These are phyloP conservation scores for Anisognathus igniventris DNA, from an alignment of 2,797 vertebrate genomes.

Conservation along the genomic window DNA sequence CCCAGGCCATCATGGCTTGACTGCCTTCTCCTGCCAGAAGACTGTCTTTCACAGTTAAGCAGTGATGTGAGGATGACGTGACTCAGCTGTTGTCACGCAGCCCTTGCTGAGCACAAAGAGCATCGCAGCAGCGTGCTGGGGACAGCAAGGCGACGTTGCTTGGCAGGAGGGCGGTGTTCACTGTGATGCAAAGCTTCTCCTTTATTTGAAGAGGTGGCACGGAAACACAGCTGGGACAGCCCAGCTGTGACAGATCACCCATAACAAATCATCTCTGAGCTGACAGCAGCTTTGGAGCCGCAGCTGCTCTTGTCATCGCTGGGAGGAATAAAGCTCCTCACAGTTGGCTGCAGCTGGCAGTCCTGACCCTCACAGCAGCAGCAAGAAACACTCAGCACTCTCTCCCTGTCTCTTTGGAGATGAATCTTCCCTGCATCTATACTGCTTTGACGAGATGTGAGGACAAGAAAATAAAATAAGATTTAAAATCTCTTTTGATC, in stretches of 20 bases:
- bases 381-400: background rate
- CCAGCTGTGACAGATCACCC: background rate
- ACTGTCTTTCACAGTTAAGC: background rate
- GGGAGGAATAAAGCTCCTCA: background rate
- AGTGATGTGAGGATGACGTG: background rate
- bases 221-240: background rate
- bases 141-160: background rate
- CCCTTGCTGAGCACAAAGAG: background rate
- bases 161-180: accelerated
- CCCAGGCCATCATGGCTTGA: background rate
- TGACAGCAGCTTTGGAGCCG: background rate
- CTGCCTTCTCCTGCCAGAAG: background rate
- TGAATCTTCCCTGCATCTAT: background rate
- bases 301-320: background rate
- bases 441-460: background rate
- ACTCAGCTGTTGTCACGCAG: accelerated
- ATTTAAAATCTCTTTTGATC: background rate
- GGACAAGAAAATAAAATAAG: background rate
- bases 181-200: background rate
- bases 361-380: background rate
- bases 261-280: background rate
- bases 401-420: background rate
- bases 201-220: background rate
- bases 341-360: background rate
- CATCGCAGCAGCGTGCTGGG: background rate